phyloP scores from a whole-genome alignment of 2,888 invertebrate genomes.

The Pimpla rufipes region DNA sequence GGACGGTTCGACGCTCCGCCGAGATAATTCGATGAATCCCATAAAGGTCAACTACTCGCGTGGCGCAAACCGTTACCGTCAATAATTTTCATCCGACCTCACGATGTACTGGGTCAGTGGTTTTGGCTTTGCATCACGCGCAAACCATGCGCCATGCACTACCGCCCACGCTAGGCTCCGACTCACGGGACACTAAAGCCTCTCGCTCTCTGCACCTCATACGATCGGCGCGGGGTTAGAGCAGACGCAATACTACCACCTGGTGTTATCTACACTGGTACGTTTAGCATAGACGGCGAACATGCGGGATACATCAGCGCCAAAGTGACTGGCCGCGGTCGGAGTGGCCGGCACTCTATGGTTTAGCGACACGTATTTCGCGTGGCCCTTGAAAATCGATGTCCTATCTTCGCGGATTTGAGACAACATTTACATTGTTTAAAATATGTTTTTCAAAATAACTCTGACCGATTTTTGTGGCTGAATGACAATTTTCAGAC shows the following conservation, averaged over 20 bases:
- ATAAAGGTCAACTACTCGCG: slow-evolving; percentile 61
- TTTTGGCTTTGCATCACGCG: slow-evolving; percentile 32
- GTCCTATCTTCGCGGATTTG: too few species aligned
- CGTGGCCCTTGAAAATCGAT: too few species aligned
- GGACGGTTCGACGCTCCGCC: slow-evolving; percentile 60
- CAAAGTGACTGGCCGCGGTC: neutral
- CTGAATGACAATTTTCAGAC: too few species aligned
- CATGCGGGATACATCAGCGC: neutral
- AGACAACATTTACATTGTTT: too few species aligned
- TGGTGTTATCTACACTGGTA: slow-evolving; percentile 27
- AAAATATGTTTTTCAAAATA: too few species aligned
- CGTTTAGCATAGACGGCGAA: neutral
- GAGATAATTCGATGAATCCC: slow-evolving; percentile 66
- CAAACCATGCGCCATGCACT: slow-evolving; percentile 33
- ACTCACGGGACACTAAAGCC: slow-evolving; percentile 14
- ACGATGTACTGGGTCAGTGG: slow-evolving; percentile 49
- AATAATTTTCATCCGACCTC: slow-evolving; percentile 50
- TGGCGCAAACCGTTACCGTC: slow-evolving; percentile 45
- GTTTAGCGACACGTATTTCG: neutral
- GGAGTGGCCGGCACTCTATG: neutral
- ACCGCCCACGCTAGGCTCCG: slow-evolving; percentile 28
- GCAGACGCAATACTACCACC: slow-evolving; percentile 10
- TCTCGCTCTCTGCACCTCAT: neutral
- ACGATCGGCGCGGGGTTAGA: slow-evolving; percentile 4
- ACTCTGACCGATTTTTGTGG: too few species aligned